Conservation (phyloP, 1,140 invertebrate species). For the Pseudomyrmex gracilis region DNA sequence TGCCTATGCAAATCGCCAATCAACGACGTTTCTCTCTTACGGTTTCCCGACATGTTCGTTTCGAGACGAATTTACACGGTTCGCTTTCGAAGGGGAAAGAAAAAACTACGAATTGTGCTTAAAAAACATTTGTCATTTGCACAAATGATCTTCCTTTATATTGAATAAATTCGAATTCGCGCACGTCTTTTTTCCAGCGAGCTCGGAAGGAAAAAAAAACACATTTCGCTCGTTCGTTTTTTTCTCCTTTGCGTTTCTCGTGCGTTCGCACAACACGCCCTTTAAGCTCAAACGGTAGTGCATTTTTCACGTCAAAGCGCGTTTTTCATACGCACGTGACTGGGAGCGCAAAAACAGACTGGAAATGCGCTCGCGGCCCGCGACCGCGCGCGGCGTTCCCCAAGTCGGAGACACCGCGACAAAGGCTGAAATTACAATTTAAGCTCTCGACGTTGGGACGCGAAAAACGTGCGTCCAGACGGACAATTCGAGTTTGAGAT, state of each 20-base stretch:
- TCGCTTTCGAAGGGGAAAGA: background rate
- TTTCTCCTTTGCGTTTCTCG: slow-evolving; percentile 8
- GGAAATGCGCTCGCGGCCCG: slow-evolving; percentile 29
- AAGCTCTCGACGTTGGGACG: slow-evolving; percentile 39
- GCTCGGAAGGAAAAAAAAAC: background rate
- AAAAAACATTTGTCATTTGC: slow-evolving; percentile 10
- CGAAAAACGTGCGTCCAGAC: slow-evolving; percentile 41
- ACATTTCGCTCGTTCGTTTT: slow-evolving; percentile 2
- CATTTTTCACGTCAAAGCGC: slow-evolving; percentile 60
- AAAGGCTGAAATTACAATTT: slow-evolving; percentile 62
- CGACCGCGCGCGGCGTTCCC: slow-evolving; percentile 1
- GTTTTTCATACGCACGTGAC: slow-evolving; percentile 58
- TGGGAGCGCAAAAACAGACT: slow-evolving; percentile 50
- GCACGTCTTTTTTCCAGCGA: slow-evolving; percentile 15
- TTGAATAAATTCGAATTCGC: slow-evolving; percentile 5
- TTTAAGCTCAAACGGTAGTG: slow-evolving; percentile 51
- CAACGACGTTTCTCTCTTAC: slow-evolving; percentile 48
- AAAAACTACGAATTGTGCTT: slow-evolving; percentile 8
- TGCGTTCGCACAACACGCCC: slow-evolving; percentile 10
- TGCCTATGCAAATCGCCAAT: slow-evolving; percentile 77
- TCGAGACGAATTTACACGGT: slow-evolving; percentile 9
- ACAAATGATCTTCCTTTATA: background rate
- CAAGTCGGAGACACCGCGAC: slow-evolving; percentile 49
- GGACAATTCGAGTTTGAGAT: slow-evolving; percentile 54
- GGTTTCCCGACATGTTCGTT: slow-evolving; percentile 21